Evolutionary conservation across 2,888 invertebrate species (phyloP).

Genomic region (Ormia ochracea): DNA sequence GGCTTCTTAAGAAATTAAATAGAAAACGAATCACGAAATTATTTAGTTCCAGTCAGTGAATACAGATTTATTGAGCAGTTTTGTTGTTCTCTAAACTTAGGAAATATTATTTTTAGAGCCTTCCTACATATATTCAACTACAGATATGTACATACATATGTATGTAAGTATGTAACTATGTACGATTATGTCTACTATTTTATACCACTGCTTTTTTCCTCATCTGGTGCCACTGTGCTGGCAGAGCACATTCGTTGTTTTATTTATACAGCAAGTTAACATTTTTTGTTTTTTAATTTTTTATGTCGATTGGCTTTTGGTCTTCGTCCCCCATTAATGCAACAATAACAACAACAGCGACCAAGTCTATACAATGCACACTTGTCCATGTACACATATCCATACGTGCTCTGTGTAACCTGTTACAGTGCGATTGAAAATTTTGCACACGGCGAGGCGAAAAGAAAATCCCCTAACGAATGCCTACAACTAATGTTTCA

Average conservation of each 20-base stretch:
- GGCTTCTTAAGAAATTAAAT: too few relatives aligned
- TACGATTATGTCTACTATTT: too few relatives aligned
- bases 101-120: too few relatives aligned
- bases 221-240: neutral
- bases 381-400: neutral
- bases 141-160: too few relatives aligned
- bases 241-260: neutral
- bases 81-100: too few relatives aligned
- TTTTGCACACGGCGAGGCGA: neutral
- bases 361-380: constrained; percentile 7
- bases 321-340: constrained; percentile 47
- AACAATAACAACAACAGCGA: constrained; percentile 38
- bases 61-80: too few relatives aligned
- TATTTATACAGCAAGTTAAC: constrained; percentile 1
- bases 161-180: too few relatives aligned
- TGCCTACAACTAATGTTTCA: too few relatives aligned
- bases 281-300: constrained; percentile 11
- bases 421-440: constrained; percentile 24
- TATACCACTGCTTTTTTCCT: neutral
- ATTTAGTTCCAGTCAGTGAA: too few relatives aligned
- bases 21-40: too few relatives aligned
- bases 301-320: constrained; percentile 47
- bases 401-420: constrained; percentile 16
- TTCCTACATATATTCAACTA: too few relatives aligned
- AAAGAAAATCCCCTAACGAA: too few relatives aligned